Evolutionary conservation across 2,888 invertebrate genomes (phyloP).

Genomic region (Eupelmus urozonus): DNA sequence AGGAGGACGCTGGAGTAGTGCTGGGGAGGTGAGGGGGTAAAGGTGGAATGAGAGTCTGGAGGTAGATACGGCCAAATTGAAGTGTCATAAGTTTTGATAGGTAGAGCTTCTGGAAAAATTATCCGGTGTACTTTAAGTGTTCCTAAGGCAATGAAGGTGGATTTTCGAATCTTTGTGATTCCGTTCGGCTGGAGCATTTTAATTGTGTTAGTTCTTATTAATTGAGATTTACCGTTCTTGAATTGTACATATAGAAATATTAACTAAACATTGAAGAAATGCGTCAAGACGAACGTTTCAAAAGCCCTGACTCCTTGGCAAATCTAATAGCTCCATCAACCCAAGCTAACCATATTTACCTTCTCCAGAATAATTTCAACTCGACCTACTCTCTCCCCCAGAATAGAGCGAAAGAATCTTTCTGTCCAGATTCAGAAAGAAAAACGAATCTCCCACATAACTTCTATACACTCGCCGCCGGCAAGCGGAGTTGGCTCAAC

Average conservation of each 20-base stretch:
- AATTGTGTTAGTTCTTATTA: no score
- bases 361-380: constrained; percentile 15
- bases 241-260: no score
- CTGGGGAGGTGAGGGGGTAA: not conserved
- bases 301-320: no score
- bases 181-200: no score
- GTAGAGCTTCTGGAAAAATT: not conserved
- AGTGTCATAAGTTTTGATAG: constrained; percentile 32
- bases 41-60: not conserved
- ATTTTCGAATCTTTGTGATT: not conserved
- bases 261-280: no score
- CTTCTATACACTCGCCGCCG: not conserved
- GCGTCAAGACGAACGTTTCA: no score
- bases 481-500: not conserved
- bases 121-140: no score
- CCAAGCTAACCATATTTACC: no score
- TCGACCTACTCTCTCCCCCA: not conserved
- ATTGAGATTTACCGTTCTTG: no score
- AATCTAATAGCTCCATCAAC: no score
- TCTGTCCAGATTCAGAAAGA: not conserved
- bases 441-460: constrained; percentile 22
- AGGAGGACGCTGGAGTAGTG: constrained; percentile 11
- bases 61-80: constrained; percentile 34
- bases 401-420: constrained; percentile 25
- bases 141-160: no score